Conservation (phyloP, 2,797 vertebrate genomes). For the Coilia nasus region DNA sequence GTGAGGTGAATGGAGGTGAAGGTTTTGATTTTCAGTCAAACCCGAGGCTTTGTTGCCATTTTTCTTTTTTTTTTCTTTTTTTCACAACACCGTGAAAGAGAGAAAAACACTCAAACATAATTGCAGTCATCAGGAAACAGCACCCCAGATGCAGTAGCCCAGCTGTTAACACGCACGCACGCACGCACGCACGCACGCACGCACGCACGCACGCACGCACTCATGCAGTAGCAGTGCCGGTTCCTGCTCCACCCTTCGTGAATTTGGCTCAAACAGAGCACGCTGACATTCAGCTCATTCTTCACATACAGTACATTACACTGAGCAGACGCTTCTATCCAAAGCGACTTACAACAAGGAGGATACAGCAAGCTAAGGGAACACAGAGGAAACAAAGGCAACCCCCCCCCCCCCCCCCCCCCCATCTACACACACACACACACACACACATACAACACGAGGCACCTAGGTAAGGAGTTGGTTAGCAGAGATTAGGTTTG, state of each 20-base stretch:
- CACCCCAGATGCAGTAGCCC: background rate
- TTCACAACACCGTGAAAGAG: background rate
- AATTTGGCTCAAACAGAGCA: background rate
- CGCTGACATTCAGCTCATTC: background rate
- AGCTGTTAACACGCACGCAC: background rate
- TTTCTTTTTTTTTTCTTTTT: background rate
- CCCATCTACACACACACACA: too few species aligned
- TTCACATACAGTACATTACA: too few species aligned
- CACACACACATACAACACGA: too few species aligned
- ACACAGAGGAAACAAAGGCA: too few species aligned
- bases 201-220: background rate
- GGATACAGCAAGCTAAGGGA: too few species aligned
- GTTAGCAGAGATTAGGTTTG: too few species aligned
- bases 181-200: too few species aligned
- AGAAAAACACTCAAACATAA: background rate
- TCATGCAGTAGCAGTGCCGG: background rate
- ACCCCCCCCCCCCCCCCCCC: too few species aligned
- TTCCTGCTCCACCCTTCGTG: background rate
- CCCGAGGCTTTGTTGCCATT: background rate
- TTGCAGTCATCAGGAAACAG: background rate
- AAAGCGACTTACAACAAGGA: too few species aligned
- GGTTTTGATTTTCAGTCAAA: background rate
- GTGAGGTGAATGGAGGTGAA: background rate
- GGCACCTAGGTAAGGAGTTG: too few species aligned
- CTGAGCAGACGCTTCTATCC: too few species aligned